Percentiles rank a stretch among this genome's conserved stretches.
phyloP scores from a whole-genome alignment of 2,113 vertebrate genomes.

The Anguilla japonica region DNA sequence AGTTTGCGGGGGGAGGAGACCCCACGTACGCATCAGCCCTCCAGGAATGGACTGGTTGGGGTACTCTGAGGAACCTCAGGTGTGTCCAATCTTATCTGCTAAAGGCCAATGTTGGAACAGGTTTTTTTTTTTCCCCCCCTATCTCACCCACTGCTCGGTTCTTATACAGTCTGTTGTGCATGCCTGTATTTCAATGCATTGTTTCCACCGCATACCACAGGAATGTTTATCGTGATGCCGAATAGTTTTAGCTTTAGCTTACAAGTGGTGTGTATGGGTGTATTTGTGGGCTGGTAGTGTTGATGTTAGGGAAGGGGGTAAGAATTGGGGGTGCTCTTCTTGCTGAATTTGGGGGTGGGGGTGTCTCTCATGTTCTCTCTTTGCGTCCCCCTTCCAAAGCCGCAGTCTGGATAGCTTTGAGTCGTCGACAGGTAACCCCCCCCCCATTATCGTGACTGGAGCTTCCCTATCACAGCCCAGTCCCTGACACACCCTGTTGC shows the following conservation, averaged over 20 bases:
- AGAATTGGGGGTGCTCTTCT: background rate
- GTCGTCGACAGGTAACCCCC: constrained; percentile 73
- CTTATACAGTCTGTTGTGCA: no score
- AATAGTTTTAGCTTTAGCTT: background rate
- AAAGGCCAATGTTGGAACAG: no score
- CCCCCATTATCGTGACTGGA: constrained; percentile 34
- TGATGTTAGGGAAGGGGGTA: background rate
- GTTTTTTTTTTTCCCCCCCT: no score
- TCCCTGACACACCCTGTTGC: background rate
- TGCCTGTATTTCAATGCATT: no score
- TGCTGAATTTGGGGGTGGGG: background rate
- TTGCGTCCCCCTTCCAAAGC: constrained; percentile 57
- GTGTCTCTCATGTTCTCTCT: constrained; percentile 47
- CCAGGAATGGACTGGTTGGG: no score
- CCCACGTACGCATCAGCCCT: no score
- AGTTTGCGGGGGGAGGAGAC: no score
- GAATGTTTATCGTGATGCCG: background rate
- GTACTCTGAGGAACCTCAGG: no score
- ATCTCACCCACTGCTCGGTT: no score
- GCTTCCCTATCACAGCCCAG: constrained; percentile 18
- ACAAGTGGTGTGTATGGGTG: background rate
- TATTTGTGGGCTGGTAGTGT: background rate
- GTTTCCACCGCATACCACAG: no score
- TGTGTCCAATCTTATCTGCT: no score
- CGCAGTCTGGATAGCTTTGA: constrained; percentile 80